phyloP scores from a whole-genome alignment of 1,140 invertebrate species.

The Steinernema feltiae region DNA sequence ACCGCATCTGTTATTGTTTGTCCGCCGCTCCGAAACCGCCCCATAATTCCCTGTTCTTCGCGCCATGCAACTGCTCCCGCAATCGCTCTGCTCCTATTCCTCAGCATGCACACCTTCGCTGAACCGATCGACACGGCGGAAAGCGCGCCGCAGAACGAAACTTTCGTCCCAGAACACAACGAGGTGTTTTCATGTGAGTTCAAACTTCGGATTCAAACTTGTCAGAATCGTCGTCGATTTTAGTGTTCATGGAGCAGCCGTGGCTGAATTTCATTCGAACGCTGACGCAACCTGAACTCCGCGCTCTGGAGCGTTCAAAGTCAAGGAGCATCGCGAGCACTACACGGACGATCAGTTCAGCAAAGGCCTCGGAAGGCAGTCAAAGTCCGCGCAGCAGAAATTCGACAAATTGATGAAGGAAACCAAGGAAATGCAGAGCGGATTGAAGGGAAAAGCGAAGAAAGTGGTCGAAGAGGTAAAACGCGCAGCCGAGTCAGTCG shows the following conservation, averaged over 20 bases:
- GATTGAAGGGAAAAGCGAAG: neutral
- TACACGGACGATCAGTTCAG: neutral
- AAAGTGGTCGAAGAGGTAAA: neutral
- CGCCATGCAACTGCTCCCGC: no score
- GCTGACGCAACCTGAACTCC: neutral
- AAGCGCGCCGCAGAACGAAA: neutral
- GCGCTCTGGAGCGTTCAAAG: neutral
- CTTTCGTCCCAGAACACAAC: neutral
- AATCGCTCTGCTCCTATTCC: no score
- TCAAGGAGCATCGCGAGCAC: neutral
- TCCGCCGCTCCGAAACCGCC: no score
- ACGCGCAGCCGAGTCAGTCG: neutral
- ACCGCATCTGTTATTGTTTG: neutral
- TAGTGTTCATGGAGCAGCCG: neutral
- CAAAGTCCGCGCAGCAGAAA: neutral
- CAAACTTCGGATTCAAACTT: neutral
- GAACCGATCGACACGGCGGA: no score
- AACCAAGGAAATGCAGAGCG: neutral
- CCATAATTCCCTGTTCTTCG: no score
- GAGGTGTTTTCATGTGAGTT: neutral
- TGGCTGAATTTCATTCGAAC: neutral
- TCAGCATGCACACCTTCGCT: no score
- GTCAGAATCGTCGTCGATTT: neutral
- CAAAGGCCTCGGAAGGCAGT: neutral
- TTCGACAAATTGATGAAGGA: neutral